Evolutionary conservation across 2,113 vertebrate species (phyloP), one percentile per base, ranked within the genome.

Genomic region (Pandion haliaetus): DNA sequence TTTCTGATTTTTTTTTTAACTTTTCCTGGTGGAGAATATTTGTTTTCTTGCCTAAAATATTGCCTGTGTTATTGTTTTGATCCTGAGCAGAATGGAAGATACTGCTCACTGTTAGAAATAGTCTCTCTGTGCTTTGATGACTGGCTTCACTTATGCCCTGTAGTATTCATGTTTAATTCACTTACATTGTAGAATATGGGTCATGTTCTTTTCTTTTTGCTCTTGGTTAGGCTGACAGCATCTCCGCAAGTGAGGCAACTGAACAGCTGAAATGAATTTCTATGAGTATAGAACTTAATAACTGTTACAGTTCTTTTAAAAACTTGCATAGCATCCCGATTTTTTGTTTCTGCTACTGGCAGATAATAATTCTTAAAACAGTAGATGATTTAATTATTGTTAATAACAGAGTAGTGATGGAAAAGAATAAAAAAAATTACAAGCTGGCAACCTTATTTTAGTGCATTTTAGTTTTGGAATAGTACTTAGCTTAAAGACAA

Each of bases 131-230:
- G 90, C 76, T 95, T 94, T 92, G 86, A 74, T 93, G 78, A 42
- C 83, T 95, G 72, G 47, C 83, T 97, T 96, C 84, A 54, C 52
- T 89, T 86, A 72, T 83, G 86, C 89, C 89, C 93, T 82, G 82
- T 97, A 95, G 90, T 82, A 84, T 77, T 94, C 86, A 96, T 94
- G 81, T 96, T 97, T 94, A 94, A 95, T 97, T 97, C 91, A 97
- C 93, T 93, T 40, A 19, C 6, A 6, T 72, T 91, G 90, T 59
- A 84, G 90, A 97, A 97, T 97, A 84, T 97, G 91, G 96, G 95
- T 97, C 96, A 97, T 81, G 74, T 90, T 93, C 55, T 90, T 90
- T 65, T 61, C 26, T 62, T 82, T 87, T 89, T 71, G 58, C 92
- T 87, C 42, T 50, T 66, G 86, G 86, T 91, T 91, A 93, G 62